These are phyloP conservation scores for Criorhina ranunculi DNA, from an alignment of 2,888 invertebrate genomes.

Conservation along the genomic window DNA sequence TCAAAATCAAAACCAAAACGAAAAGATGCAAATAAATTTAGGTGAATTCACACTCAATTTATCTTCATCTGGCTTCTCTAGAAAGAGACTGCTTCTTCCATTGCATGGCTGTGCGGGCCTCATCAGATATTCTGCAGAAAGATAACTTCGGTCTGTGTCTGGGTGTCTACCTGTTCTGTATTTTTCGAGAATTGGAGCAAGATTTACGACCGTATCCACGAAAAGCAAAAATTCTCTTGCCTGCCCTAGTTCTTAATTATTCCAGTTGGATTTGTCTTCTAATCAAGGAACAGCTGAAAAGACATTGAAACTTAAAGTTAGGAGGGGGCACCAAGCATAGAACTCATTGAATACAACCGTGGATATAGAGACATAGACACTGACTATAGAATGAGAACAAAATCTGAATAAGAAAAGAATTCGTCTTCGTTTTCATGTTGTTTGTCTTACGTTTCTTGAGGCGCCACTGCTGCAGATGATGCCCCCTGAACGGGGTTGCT, in stretches of 20 bases:
- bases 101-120: slow-evolving; percentile 7
- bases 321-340: slow-evolving; percentile 3
- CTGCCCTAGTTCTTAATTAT: slow-evolving; percentile 61
- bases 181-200: slow-evolving; percentile 62
- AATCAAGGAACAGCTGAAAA: slow-evolving; percentile 32
- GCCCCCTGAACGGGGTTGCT: slow-evolving; percentile 35
- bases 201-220: slow-evolving; percentile 65
- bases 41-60: slow-evolving; percentile 33
- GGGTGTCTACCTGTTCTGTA: slow-evolving; percentile 17
- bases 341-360: slow-evolving; percentile 5
- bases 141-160: slow-evolving; percentile 22
- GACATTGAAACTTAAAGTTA: slow-evolving; percentile 13
- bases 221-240: slow-evolving; percentile 35
- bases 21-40: slow-evolving; percentile 4
- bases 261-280: slow-evolving; percentile 32
- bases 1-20: neutral
- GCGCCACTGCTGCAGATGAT: slow-evolving; percentile 46
- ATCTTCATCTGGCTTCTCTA: slow-evolving; percentile 12
- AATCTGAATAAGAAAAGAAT: slow-evolving; percentile 51
- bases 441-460: slow-evolving; percentile 57
- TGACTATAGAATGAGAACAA: slow-evolving; percentile 38
- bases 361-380: too few species aligned
- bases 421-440: neutral
- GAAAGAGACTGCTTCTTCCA: too few species aligned
- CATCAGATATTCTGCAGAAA: slow-evolving; percentile 38